Conservation (phyloP, 1,140 invertebrate species). For the Mercenaria mercenaria region DNA sequence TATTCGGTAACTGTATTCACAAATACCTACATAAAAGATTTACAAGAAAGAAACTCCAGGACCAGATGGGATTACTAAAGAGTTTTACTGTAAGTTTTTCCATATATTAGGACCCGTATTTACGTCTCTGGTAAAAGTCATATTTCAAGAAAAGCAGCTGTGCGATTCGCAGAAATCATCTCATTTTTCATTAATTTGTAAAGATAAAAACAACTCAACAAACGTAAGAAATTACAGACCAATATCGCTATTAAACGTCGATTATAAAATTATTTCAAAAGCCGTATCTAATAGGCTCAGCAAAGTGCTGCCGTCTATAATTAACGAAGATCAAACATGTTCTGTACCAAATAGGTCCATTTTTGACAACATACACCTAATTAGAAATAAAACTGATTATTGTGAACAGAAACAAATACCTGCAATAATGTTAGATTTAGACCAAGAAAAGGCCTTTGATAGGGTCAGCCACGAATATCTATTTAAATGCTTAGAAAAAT, state of each 20-base stretch:
- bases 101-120: constrained; percentile 64
- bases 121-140: constrained; percentile 33
- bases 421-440: constrained; percentile 40
- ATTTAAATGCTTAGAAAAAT: constrained; percentile 1
- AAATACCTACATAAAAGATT: too few relatives aligned
- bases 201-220: constrained; percentile 34
- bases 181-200: constrained; percentile 61
- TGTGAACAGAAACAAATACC: constrained; percentile 60
- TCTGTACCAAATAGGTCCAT: constrained; percentile 60
- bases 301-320: constrained; percentile 26
- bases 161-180: constrained; percentile 57
- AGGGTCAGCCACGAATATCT: neutral
- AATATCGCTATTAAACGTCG: constrained; percentile 16
- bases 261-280: constrained; percentile 68
- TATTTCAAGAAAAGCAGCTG: constrained; percentile 58
- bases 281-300: constrained; percentile 56
- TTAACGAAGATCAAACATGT: constrained; percentile 4
- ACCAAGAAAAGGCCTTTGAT: constrained; percentile 62
- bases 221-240: constrained; percentile 66
- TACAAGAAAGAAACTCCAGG: constrained; percentile 68
- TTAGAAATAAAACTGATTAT: constrained; percentile 64
- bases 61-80: constrained; percentile 69
- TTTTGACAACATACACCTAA: constrained; percentile 72
- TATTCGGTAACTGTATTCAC: too few relatives aligned
- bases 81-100: constrained; percentile 71